Evolutionary conservation across 2,888 invertebrate species (phyloP).

Genomic region (Cephonodes hylas): DNA sequence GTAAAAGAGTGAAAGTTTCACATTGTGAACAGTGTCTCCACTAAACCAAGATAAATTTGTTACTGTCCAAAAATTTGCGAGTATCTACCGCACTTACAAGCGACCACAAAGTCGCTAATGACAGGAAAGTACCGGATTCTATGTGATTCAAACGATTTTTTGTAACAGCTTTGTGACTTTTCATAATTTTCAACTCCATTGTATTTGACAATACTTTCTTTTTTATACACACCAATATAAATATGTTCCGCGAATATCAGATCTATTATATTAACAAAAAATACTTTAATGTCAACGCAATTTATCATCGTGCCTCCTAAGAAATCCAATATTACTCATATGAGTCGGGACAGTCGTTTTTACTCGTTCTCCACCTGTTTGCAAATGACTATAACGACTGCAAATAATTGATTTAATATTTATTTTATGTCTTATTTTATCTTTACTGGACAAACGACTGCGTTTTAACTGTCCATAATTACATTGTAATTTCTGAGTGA

Average conservation of each 20-base stretch:
- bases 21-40: conserved; percentile 50
- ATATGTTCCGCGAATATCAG: conserved; percentile 21
- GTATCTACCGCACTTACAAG: conserved; percentile 42
- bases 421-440: conserved; percentile 30
- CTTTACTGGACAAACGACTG: conserved; percentile 18
- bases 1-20: conserved; percentile 66
- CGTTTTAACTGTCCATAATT: conserved; percentile 40
- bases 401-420: conserved; percentile 47
- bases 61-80: conserved; percentile 54
- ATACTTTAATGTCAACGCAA: conserved; percentile 25
- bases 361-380: conserved; percentile 19
- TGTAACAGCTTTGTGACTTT: conserved; percentile 39
- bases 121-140: conserved; percentile 61
- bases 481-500: conserved; percentile 33
- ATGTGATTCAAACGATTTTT: conserved; percentile 50
- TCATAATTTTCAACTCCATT: conserved; percentile 30
- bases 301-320: conserved; percentile 39
- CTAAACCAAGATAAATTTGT: conserved; percentile 54
- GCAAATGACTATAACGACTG: conserved; percentile 44
- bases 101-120: conserved; percentile 67
- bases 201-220: conserved; percentile 32
- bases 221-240: conserved; percentile 23
- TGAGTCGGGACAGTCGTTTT: background rate
- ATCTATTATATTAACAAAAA: conserved; percentile 19
- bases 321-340: conserved; percentile 36